phyloP scores from a whole-genome alignment of 2,888 invertebrate genomes.

The Tenthredo scrophulariae region DNA sequence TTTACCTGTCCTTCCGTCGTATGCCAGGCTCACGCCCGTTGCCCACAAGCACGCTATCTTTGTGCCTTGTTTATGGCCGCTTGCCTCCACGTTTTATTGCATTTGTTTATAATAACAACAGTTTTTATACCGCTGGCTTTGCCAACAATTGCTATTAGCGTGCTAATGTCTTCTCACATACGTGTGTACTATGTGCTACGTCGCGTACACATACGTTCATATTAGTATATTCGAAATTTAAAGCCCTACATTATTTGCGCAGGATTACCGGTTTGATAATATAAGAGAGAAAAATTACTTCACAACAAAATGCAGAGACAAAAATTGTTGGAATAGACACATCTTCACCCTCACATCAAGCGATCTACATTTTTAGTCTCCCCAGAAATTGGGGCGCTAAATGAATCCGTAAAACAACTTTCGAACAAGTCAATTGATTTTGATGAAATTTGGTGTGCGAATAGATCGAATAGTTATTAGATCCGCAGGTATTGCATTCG shows the following conservation, averaged over 20 bases:
- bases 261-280: constrained; percentile 4
- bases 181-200: neutral
- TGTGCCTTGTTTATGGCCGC: constrained; percentile 13
- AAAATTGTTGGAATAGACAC: neutral
- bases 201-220: neutral
- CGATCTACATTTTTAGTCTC: neutral
- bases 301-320: neutral
- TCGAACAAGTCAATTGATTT: neutral
- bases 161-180: constrained; percentile 2
- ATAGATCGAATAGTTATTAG: neutral
- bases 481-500: neutral
- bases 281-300: neutral
- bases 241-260: neutral
- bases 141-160: constrained; percentile 24
- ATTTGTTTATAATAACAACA: constrained; percentile 38
- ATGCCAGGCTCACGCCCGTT: neutral
- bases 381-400: neutral
- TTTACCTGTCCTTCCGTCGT: constrained; percentile 34
- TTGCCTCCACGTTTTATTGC: constrained; percentile 12
- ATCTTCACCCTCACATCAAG: neutral
- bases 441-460: neutral
- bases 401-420: neutral
- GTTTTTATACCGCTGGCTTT: neutral
- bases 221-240: neutral
- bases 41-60: constrained; percentile 43